Evolutionary conservation across 2,797 vertebrate species (phyloP), one percentile per base, ranked within the genome.

Genomic region (Premnoplex brunnescens): DNA sequence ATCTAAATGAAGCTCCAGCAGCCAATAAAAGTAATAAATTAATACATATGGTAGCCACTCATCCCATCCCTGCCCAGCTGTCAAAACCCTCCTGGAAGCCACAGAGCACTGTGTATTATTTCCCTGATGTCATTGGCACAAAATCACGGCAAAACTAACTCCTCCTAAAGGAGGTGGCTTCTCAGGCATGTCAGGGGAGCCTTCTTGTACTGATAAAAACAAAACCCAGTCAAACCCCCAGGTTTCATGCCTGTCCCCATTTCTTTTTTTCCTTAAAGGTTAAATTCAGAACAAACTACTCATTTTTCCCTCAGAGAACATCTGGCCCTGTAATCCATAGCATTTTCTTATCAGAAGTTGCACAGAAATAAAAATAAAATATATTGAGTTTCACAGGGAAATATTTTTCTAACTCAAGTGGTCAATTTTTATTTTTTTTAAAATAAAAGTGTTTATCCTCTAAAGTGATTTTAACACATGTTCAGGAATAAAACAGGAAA

Each of bases 111-210:
- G 43, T 73, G 4, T 60, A 69, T 41, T 69, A 30, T 75, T 58
- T 81, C 90, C 84, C 79, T 21, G 26, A 14, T 79, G 56, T 19
- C 92, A 87, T 30, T 16, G 13, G 49, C 89, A 89, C 64, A 67
- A 62, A 77, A 71, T 2, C 52, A n/a, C 6, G 1, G 52, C 55
- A 86, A 75, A 71, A 54, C 17, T 54, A 64, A 89, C 64, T 66
- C 69, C 54, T 48, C 39, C 76, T 49, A 24, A 20, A 77, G 48
- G 44, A 30, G 5, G 39, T 41, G 55, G 49, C 30, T 51, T 92
- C 69, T 46, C 63, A 64, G 75, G 68, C 28, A 86, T 26, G 13
- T 26, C 77, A 37, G 14, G 28, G 48, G 18, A 75, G 41, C 34
- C 10, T 39, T 43, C 64, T 28, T 17, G 4, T 54, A 30, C 55